Evolutionary conservation across 2,113 vertebrate species (phyloP), one percentile per base, ranked within the genome.

Genomic region (Polyodon spathula): DNA sequence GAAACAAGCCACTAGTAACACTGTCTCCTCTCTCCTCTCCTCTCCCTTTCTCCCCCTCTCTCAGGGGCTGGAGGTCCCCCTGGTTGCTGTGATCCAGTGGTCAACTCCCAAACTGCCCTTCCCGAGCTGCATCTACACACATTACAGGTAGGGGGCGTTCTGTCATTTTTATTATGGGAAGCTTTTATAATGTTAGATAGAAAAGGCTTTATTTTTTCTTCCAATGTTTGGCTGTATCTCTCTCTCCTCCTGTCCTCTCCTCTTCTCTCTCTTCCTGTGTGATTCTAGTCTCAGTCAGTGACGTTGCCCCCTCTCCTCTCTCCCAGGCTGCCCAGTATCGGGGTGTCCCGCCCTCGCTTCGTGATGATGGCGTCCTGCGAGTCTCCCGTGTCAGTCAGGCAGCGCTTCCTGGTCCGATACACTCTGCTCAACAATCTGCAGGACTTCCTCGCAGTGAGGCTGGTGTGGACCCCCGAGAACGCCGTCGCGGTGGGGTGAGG

Each of bases 331-430:
- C 94, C 93, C 0, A 93, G 91, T 40, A 80, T 97, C 66, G 91
- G 90, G 8, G 86, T 97, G 77, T 92, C 94, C 73, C 86, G 76
- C 6, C 94, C 94, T 0, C 88, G 86, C 7, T 95, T 97, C 16
- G 90, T 97, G 60, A 96, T 97, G 94, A 94, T 86, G 0, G 94
- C 94, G 1, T 87, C 88, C 61, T 94, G 92, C n/a, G 88, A 92
- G 60, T 93, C 90, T 2, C 78, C 90, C 0, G 90, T 95, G 58
- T 68, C 37, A 8, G 79, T 88, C 42, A 90, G 81, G 1, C 88
- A 89, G 54, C 84, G 87, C 64, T 97, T 97, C 77, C 86, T 83
- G 0, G 94, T 97, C 63, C 88, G 89, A 64, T 97, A 95, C 60
- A 93, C 93, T 0, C 87, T 97, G 50, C 88, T 96, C 62, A 97